Evolutionary conservation across 2,888 invertebrate genomes (phyloP), one percentile per base, ranked within the genome.

Genomic region (Platycheirus albimanus): DNA sequence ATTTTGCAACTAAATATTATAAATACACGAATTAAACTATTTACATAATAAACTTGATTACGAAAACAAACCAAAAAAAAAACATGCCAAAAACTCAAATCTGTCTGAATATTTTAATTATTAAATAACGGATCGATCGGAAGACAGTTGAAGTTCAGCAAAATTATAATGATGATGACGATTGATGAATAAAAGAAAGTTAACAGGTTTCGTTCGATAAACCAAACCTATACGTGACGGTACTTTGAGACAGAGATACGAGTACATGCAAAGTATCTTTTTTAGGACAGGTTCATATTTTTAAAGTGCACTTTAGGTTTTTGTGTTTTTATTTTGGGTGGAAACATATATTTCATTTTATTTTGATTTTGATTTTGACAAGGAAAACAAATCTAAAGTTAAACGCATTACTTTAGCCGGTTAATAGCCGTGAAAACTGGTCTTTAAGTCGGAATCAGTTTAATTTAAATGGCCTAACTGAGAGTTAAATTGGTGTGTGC

Each of bases 181-280:
- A 41, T n/a, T 30, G 64, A 71, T 70, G 56, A 70, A 77, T 77
- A 70, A 70, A 77, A 77, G 77, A 77, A 77, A 77, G 77, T 71
- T 69, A 58, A 77, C 77, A 24, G 63, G 70, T 77, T 64, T 24
- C n/a, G n/a, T n/a, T n/a, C n/a, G n/a, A n/a, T n/a, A n/a, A n/a
- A n/a, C n/a, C n/a, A 41, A 6, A 58, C 13, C 24, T n/a, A 41
- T 24, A 41, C 41, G 58, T 43, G 6, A 11, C 3, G 13, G n/a
- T n/a, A 7, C 7, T 24, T 7, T 49, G 24, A 4, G n/a, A n/a
- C n/a, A n/a, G n/a, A n/a, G n/a, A n/a, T n/a, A n/a, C n/a, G 20
- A 6, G 13, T 49, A 15, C 51, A 51, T 51, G 28, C 28, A 51
- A 51, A 28, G 24, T 1, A 24, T 15, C n/a, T 19, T 13, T 38